phyloP scores from a whole-genome alignment of 2,797 vertebrate genomes.

The Sebastes itinus region DNA sequence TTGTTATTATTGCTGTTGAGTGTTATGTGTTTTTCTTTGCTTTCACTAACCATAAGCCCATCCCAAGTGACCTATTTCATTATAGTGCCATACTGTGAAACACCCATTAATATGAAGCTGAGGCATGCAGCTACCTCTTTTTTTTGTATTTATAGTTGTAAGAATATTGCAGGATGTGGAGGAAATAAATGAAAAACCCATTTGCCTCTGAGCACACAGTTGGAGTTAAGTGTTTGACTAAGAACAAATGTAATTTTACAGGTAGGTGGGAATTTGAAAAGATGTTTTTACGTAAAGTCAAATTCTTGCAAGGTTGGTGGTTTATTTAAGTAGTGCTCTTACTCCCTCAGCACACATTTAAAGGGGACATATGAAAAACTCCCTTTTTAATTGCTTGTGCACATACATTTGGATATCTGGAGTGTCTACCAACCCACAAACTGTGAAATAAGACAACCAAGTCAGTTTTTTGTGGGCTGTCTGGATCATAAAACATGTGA shows the following conservation, averaged over 20 bases:
- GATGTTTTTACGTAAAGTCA: neutral
- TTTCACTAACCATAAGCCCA: neutral
- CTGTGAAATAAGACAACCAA: neutral
- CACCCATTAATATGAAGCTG: neutral
- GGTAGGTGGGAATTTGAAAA: neutral
- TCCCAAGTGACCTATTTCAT: conserved; percentile 1
- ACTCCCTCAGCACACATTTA: neutral
- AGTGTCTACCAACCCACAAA: neutral
- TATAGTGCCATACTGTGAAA: neutral
- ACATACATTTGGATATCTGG: neutral
- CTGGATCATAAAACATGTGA: neutral
- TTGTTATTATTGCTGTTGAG: neutral
- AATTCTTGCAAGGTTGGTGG: neutral
- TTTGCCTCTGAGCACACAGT: neutral
- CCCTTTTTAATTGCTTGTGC: neutral
- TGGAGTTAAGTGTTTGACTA: neutral
- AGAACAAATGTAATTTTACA: neutral
- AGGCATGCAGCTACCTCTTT: neutral
- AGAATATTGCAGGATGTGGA: neutral
- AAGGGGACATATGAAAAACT: neutral
- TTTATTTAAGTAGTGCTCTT: neutral
- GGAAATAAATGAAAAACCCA: neutral
- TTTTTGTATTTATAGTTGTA: neutral
- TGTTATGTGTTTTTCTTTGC: neutral
- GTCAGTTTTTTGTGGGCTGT: neutral